A percentile compares a stretch with the other conserved stretches of the same genome.
Conservation (phyloP, 1,140 invertebrate genomes). For the Venustaconcha ellipsiformis region DNA sequence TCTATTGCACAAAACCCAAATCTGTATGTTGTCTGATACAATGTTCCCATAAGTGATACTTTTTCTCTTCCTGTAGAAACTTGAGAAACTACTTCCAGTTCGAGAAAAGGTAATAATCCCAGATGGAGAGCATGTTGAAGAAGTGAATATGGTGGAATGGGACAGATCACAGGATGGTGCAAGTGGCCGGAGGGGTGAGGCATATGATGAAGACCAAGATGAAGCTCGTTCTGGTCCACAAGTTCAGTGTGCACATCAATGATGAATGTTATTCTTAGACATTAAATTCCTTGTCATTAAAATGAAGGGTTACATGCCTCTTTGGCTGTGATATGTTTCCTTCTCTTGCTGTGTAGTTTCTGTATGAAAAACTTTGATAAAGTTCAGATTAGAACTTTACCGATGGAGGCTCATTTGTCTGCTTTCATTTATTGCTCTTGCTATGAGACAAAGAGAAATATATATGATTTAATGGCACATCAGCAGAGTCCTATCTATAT, state of each 20-base stretch:
- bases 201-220: constrained; percentile 66
- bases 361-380: no score
- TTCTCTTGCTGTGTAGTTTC: no score
- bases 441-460: no score
- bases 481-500: no score
- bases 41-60: neutral
- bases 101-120: constrained; percentile 78
- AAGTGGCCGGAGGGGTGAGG: constrained; percentile 83
- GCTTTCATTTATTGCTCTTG: no score
- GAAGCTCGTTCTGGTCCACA: constrained; percentile 71
- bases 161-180: constrained; percentile 73
- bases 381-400: no score
- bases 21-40: neutral
- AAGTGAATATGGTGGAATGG: constrained; percentile 84
- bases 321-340: no score
- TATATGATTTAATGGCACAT: no score
- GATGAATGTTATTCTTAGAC: constrained; percentile 15
- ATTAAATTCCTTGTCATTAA: no score
- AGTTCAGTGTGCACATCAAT: constrained; percentile 92
- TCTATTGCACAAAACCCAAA: no score
- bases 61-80: constrained; percentile 66
- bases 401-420: no score
- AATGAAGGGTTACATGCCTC: no score
- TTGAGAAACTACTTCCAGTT: constrained; percentile 80
- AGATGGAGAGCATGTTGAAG: constrained; percentile 82